A percentile compares a stretch with the other conserved stretches of the same genome.
These are phyloP conservation scores for Labeo calbasu DNA, from an alignment of 2,797 vertebrate species.

Conservation along the genomic window DNA sequence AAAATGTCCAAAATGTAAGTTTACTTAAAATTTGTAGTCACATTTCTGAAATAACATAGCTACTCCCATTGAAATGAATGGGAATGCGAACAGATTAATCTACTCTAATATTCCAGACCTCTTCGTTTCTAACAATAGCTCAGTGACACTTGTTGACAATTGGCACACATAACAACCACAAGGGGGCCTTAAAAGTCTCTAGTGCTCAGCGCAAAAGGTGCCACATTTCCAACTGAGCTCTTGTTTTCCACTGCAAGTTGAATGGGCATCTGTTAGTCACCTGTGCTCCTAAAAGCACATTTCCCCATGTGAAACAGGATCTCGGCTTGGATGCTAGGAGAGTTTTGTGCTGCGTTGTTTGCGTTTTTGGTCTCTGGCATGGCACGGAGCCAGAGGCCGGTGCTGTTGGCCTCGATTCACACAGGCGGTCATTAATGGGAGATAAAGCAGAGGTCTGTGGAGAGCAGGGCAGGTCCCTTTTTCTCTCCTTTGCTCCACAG, in stretches of 20 bases:
- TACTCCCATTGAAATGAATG: not conserved
- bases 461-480: conserved; percentile 66
- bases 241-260: conserved; percentile 56
- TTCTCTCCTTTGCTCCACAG: conserved; percentile 69
- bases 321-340: conserved; percentile 59
- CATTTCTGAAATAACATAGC: not conserved
- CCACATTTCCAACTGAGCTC: conserved; percentile 54
- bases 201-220: conserved; percentile 10
- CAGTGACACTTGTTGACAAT: not conserved
- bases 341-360: conserved; percentile 66
- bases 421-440: conserved; percentile 77
- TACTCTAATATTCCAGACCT: not conserved
- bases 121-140: conserved; percentile 11
- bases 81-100: not conserved
- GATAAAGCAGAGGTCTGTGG: conserved; percentile 78
- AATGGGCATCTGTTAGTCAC: conserved; percentile 71
- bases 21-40: not conserved
- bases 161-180: conserved; percentile 39
- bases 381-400: conserved; percentile 64
- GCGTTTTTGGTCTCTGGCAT: conserved; percentile 62
- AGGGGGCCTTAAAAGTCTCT: conserved; percentile 48
- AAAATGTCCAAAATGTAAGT: not conserved
- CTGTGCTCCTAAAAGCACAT: conserved; percentile 53
- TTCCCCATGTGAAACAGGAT: conserved; percentile 66
- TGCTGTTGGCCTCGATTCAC: conserved; percentile 65